Evolutionary conservation across 2,797 vertebrate genomes (phyloP).

Genomic region (Phalloptychus januarius): DNA sequence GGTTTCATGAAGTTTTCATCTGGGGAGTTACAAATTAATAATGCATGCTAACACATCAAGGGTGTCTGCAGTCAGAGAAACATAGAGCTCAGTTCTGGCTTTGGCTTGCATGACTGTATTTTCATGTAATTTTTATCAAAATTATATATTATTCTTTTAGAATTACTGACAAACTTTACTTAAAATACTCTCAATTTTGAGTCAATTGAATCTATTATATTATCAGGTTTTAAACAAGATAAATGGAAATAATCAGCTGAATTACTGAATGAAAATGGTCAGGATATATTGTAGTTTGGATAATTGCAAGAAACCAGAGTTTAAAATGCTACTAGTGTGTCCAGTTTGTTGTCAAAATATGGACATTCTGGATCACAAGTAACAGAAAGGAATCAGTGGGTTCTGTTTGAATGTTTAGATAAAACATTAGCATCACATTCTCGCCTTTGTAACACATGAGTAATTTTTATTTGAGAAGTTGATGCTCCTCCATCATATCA

Average conservation of each 20-base stretch:
- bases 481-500: no score
- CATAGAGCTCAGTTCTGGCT: not conserved
- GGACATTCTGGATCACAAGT: not conserved
- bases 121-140: not conserved
- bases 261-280: not conserved
- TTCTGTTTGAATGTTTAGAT: no score
- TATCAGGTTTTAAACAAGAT: not conserved
- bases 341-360: not conserved
- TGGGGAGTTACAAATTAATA: not conserved
- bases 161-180: not conserved
- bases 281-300: not conserved
- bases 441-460: no score
- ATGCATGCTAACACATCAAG: not conserved
- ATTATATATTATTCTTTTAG: not conserved
- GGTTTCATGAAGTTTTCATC: constrained; percentile 3
- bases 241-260: not conserved
- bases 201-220: not conserved
- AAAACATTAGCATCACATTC: no score
- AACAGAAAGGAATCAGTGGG: not conserved
- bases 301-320: not conserved
- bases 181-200: not conserved
- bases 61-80: not conserved
- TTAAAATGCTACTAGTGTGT: not conserved
- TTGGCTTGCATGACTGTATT: not conserved
- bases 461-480: no score